These are phyloP conservation scores for Drosophila ironensis DNA, from an alignment of 1,140 invertebrate genomes.

Conservation along the genomic window DNA sequence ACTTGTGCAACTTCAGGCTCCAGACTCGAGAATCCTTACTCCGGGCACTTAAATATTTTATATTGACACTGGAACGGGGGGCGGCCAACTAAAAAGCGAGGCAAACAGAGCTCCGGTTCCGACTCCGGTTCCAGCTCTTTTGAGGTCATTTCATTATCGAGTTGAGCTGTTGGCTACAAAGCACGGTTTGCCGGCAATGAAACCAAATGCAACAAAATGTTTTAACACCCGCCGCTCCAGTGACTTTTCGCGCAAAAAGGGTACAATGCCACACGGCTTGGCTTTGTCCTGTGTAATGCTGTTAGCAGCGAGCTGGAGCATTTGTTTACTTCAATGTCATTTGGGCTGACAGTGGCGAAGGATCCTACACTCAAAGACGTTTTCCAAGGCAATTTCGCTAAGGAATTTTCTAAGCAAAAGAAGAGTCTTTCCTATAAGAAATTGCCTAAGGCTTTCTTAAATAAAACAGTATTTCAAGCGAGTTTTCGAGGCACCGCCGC, in stretches of 20 bases:
- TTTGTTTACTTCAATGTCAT: slow-evolving; percentile 68
- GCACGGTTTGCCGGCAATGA: slow-evolving; percentile 34
- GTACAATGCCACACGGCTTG: slow-evolving; percentile 24
- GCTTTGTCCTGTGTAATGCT: slow-evolving; percentile 39
- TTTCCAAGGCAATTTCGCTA: too few relatives aligned
- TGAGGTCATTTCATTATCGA: slow-evolving; percentile 52
- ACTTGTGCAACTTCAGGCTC: neutral
- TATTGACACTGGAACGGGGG: slow-evolving; percentile 23
- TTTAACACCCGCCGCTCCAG: slow-evolving; percentile 26
- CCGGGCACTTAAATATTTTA: slow-evolving; percentile 24
- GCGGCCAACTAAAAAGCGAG: slow-evolving; percentile 3
- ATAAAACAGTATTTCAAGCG: neutral
- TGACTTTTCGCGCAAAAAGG: slow-evolving; percentile 2
- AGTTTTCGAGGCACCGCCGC: too few relatives aligned
- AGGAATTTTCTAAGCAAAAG: too few relatives aligned
- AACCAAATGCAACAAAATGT: slow-evolving; percentile 44
- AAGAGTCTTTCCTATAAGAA: too few relatives aligned
- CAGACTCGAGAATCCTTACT: slow-evolving; percentile 2
- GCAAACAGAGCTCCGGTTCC: slow-evolving; percentile 25
- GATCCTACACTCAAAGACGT: neutral
- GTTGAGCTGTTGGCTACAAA: slow-evolving; percentile 2
- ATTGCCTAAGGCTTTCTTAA: too few relatives aligned
- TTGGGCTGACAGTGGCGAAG: slow-evolving; percentile 8
- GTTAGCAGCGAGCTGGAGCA: slow-evolving; percentile 41
- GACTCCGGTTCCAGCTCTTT: too few relatives aligned